These are phyloP conservation scores for Drosophila nannoptera DNA, from an alignment of 1,140 invertebrate genomes.

Conservation along the genomic window DNA sequence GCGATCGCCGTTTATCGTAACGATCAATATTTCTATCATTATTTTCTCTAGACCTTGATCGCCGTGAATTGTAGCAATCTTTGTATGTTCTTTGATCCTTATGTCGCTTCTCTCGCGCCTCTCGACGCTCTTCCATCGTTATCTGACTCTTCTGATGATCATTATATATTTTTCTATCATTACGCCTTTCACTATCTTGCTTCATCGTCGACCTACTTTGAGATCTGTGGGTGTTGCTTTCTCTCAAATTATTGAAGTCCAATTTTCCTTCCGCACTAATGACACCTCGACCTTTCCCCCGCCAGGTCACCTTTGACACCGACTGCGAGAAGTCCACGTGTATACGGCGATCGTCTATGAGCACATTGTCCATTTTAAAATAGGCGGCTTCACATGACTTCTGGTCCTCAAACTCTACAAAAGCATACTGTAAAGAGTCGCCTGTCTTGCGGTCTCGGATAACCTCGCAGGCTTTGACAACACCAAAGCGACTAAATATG, in stretches of 20 bases:
- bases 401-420: slow-evolving; percentile 98
- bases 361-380: slow-evolving; percentile 99
- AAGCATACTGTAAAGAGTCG: slow-evolving; percentile 99
- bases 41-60: slow-evolving; percentile 32
- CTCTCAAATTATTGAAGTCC: slow-evolving; percentile 69
- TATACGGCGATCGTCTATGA: slow-evolving; percentile 98
- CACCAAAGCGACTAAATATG: slow-evolving; percentile 98
- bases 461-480: slow-evolving; percentile 97
- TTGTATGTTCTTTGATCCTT: slow-evolving; percentile 41
- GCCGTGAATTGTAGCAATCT: slow-evolving; percentile 10
- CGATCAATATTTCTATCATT: slow-evolving; percentile 15
- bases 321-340: slow-evolving; percentile 99
- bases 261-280: slow-evolving; percentile 55
- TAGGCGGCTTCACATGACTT: slow-evolving; percentile 98
- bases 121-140: slow-evolving; percentile 48
- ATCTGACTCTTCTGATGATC: slow-evolving; percentile 30
- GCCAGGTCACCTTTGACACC: slow-evolving; percentile 94
- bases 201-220: slow-evolving; percentile 19
- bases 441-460: slow-evolving; percentile 95
- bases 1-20: slow-evolving; percentile 4
- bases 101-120: slow-evolving; percentile 56
- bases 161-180: slow-evolving; percentile 7
- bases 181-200: background rate
- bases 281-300: slow-evolving; percentile 89
- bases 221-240: slow-evolving; percentile 21